A percentile compares a stretch with the other conserved stretches of the same genome.
Conservation (phyloP, 2,888 invertebrate genomes). For the Eristalis tenax region DNA sequence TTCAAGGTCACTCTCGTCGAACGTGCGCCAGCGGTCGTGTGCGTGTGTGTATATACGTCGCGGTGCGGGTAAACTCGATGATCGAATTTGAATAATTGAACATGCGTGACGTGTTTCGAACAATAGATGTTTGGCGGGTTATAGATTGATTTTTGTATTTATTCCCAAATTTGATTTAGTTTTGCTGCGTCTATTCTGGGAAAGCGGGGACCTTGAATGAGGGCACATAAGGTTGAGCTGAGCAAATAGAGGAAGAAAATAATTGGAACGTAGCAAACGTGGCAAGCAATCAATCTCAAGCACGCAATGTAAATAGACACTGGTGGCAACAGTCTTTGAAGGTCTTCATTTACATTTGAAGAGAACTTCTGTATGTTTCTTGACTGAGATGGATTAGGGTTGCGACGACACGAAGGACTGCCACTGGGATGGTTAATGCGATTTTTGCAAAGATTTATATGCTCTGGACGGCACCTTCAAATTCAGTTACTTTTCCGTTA, state of each 20-base stretch:
- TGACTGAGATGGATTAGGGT: neutral
- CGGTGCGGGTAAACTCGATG: conserved; percentile 24
- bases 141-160: conserved; percentile 9
- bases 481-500: too few relatives aligned
- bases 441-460: too few relatives aligned
- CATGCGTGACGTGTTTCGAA: conserved; percentile 35
- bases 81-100: conserved; percentile 61
- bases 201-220: neutral
- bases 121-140: conserved; percentile 2
- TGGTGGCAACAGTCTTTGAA: neutral
- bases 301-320: neutral
- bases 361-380: neutral
- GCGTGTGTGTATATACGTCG: neutral
- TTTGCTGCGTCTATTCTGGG: neutral
- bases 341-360: neutral
- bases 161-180: neutral
- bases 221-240: neutral
- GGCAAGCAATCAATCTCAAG: neutral
- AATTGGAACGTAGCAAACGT: neutral
- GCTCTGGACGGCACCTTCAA: too few relatives aligned
- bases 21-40: neutral
- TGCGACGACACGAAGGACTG: too few relatives aligned
- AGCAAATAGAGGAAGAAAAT: neutral
- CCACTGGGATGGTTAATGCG: too few relatives aligned
- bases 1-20: conserved; percentile 61